Conservation (phyloP, 2,888 invertebrate genomes). For the Nymphalis polychloros region DNA sequence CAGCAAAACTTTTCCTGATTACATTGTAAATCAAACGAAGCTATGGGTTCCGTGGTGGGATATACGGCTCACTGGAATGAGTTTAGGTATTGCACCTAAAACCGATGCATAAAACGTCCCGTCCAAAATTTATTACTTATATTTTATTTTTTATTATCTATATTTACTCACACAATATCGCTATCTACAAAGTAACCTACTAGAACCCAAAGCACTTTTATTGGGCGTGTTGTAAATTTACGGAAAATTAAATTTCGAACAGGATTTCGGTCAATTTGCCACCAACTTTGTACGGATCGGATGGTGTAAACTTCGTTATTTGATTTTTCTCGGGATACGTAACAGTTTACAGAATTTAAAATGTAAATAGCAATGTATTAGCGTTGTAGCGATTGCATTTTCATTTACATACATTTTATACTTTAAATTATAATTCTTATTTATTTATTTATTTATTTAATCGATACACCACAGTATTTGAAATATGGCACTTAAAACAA, state of each 20-base stretch:
- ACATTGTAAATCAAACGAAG: not conserved
- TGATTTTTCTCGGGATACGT: conserved; percentile 15
- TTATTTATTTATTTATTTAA: no score
- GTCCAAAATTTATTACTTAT: no score
- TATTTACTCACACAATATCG: not conserved
- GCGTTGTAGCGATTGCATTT: no score
- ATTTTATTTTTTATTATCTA: not conserved
- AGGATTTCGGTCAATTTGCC: conserved; percentile 20
- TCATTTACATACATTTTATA: no score
- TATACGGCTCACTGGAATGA: not conserved
- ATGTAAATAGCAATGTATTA: not conserved
- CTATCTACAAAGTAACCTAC: conserved; percentile 10
- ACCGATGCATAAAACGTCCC: not conserved
- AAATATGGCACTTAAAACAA: no score
- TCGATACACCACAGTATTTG: no score
- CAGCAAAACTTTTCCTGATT: not conserved
- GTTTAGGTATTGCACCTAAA: not conserved
- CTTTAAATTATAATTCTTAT: no score
- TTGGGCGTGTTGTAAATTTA: conserved; percentile 16
- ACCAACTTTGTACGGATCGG: conserved; percentile 18
- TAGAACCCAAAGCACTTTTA: conserved; percentile 6
- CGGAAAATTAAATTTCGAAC: conserved; percentile 21
- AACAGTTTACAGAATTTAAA: not conserved
- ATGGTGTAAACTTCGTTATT: conserved; percentile 31
- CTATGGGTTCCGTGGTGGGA: not conserved